Evolutionary conservation across 2,113 vertebrate genomes (phyloP).

Genomic region (Benitochromis conjunctus): DNA sequence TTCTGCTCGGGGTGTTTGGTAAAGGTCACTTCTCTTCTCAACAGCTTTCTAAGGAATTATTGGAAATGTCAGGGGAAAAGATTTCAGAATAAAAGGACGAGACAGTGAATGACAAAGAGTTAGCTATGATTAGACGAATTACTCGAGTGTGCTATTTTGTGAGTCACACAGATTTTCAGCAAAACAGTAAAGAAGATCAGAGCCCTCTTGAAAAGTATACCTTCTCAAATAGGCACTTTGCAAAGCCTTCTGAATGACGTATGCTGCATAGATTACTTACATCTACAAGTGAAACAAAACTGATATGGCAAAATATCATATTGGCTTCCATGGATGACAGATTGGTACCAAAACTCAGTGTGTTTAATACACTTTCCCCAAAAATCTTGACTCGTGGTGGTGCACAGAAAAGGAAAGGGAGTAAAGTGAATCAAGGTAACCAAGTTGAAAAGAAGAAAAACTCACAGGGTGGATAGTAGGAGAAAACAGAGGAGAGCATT

Average conservation of each 20-base stretch:
- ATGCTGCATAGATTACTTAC: background rate
- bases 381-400: background rate
- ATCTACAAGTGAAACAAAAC: background rate
- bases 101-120: background rate
- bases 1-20: slow-evolving; percentile 6
- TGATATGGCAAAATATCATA: background rate
- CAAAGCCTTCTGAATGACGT: background rate
- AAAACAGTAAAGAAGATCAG: background rate
- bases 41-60: slow-evolving; percentile 7
- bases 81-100: background rate
- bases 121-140: slow-evolving; percentile 8
- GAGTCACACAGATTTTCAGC: background rate
- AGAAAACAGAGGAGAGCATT: background rate
- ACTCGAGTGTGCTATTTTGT: background rate
- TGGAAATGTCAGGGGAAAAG: background rate
- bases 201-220: background rate
- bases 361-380: background rate
- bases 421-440: background rate
- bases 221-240: background rate
- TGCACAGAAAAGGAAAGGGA: background rate
- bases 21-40: slow-evolving; percentile 30
- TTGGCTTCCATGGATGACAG: background rate
- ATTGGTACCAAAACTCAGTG: background rate
- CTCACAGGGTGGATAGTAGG: background rate
- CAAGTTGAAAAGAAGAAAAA: background rate